These are phyloP conservation scores for Meteorus colon DNA, from an alignment of 2,888 invertebrate species.

Conservation along the genomic window DNA sequence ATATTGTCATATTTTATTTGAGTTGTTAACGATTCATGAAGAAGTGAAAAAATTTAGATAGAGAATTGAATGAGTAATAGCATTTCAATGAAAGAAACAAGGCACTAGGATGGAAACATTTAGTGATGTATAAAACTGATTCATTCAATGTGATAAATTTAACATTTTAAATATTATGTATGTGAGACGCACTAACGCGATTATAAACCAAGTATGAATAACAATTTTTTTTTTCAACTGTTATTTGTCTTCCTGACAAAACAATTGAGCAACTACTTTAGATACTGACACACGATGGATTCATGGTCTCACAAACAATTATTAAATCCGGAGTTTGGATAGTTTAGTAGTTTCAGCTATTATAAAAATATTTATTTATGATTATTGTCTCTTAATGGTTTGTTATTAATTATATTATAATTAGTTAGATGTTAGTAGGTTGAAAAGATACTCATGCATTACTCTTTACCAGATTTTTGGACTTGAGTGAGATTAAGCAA, in stretches of 20 bases:
- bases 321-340: background rate
- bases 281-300: background rate
- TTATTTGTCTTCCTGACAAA: background rate
- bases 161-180: background rate
- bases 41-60: background rate
- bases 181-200: background rate
- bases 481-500: too few species aligned
- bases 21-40: too few species aligned
- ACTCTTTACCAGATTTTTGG: too few species aligned
- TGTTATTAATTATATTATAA: too few species aligned
- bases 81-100: background rate
- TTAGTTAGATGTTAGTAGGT: too few species aligned
- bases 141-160: background rate
- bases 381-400: too few species aligned
- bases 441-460: too few species aligned
- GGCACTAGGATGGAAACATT: background rate
- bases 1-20: too few species aligned
- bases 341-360: background rate
- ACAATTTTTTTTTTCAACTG: background rate
- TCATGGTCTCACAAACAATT: background rate
- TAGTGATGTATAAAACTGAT: background rate
- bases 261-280: background rate
- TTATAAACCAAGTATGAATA: background rate
- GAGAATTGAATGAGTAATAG: background rate
- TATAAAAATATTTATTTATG: too few species aligned